phyloP scores from a whole-genome alignment of 2,113 vertebrate species.

The Protobothrops flavoviridis region DNA sequence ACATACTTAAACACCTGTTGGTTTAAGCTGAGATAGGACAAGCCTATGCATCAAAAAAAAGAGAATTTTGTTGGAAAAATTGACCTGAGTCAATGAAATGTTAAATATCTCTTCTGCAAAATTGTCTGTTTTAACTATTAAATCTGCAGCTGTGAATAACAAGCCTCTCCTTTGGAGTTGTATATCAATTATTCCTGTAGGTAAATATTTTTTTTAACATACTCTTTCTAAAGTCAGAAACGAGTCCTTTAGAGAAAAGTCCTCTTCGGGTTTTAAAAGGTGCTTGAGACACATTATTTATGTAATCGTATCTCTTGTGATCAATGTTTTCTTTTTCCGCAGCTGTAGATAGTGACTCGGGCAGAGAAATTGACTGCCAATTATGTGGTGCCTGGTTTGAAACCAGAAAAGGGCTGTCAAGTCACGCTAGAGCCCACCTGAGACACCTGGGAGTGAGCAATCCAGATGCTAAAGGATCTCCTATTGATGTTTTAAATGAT shows the following conservation, averaged over 20 bases:
- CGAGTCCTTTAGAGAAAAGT: background rate
- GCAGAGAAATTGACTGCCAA: constrained; percentile 89
- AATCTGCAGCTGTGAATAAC: constrained; percentile 32
- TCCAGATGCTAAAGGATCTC: constrained; percentile 89
- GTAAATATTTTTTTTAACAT: background rate
- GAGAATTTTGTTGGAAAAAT: background rate
- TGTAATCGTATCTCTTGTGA: constrained; percentile 33
- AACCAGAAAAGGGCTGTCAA: constrained; percentile 90
- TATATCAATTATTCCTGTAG: background rate
- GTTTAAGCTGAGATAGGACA: background rate
- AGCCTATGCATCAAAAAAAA: background rate
- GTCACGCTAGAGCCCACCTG: constrained; percentile 89
- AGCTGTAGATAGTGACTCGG: constrained; percentile 86
- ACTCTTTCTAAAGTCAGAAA: background rate
- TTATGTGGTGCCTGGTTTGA: constrained; percentile 94
- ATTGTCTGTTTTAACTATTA: constrained; percentile 12
- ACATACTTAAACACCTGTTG: background rate
- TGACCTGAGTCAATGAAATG: background rate
- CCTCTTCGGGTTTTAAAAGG: constrained; percentile 3
- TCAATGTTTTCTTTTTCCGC: constrained; percentile 66
- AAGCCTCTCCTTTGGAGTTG: constrained; percentile 2
- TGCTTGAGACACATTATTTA: constrained; percentile 10
- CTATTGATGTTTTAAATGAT: constrained; percentile 87
- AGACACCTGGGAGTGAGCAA: constrained; percentile 91
- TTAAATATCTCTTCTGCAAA: background rate